Conservation (phyloP, 2,888 invertebrate species). For the Marasmarcha lunaedactyla region DNA sequence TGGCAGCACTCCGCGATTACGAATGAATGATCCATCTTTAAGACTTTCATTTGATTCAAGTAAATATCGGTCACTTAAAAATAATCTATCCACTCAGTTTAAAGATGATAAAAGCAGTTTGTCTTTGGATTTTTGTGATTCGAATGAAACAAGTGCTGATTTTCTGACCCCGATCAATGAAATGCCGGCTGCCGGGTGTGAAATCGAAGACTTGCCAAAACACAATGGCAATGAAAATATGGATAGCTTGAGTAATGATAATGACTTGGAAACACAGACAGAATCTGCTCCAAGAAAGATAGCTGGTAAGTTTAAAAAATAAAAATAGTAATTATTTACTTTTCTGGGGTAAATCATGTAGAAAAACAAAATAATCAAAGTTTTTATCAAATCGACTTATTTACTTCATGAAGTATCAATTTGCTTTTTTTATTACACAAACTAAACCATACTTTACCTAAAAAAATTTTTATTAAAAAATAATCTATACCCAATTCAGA, state of each 20-base stretch:
- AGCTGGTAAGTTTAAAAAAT: slow-evolving; percentile 43
- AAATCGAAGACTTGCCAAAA: slow-evolving; percentile 57
- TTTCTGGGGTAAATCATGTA: too few relatives aligned
- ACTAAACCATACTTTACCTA: too few relatives aligned
- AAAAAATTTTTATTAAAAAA: too few relatives aligned
- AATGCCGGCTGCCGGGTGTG: slow-evolving; percentile 60
- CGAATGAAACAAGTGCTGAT: slow-evolving; percentile 63
- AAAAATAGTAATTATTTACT: too few relatives aligned
- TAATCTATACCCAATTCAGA: too few relatives aligned
- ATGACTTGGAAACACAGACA: slow-evolving; percentile 55
- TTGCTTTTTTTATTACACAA: too few relatives aligned
- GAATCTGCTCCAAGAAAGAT: slow-evolving; percentile 52
- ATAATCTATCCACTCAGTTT: slow-evolving; percentile 21
- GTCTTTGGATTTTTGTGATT: slow-evolving; percentile 59
- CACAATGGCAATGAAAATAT: slow-evolving; percentile 54
- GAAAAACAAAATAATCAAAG: too few relatives aligned
- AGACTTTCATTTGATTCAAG: slow-evolving; percentile 55
- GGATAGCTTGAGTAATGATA: slow-evolving; percentile 55
- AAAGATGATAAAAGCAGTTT: slow-evolving; percentile 54
- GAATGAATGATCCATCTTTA: slow-evolving; percentile 47
- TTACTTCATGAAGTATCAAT: too few relatives aligned
- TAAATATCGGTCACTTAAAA: slow-evolving; percentile 49
- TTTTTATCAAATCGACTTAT: too few relatives aligned
- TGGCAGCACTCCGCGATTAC: slow-evolving; percentile 39
- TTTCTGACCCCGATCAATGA: slow-evolving; percentile 64